Evolutionary conservation across 1,140 invertebrate species (phyloP).

Genomic region (Sipha flava): DNA sequence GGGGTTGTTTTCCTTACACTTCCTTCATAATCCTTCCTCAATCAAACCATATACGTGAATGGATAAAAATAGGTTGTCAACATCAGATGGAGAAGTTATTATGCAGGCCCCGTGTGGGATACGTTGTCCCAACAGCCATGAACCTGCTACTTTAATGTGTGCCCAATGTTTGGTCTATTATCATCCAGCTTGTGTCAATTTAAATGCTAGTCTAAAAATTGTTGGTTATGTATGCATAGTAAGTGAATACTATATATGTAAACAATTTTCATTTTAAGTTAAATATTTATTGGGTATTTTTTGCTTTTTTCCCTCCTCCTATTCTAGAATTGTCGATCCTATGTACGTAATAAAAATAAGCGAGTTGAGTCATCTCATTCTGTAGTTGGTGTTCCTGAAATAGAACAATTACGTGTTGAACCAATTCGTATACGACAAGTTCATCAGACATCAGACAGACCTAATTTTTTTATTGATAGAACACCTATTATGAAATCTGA

Average conservation of each 20-base stretch:
- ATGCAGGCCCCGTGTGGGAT: conserved; percentile 20
- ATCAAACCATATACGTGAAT: conserved; percentile 29
- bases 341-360: neutral
- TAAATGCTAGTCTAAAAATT: conserved; percentile 26
- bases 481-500: neutral
- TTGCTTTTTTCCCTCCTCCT: neutral
- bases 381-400: neutral
- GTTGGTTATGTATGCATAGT: conserved; percentile 23
- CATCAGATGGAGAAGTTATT: conserved; percentile 22
- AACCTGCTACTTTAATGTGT: conserved; percentile 24
- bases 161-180: conserved; percentile 19
- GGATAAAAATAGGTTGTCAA: conserved; percentile 28
- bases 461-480: conserved; percentile 20
- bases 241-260: neutral
- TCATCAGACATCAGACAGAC: neutral
- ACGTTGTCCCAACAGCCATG: neutral
- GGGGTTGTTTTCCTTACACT: conserved; percentile 26
- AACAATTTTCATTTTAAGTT: neutral
- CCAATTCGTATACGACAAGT: conserved; percentile 22
- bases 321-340: conserved; percentile 18
- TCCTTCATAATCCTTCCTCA: conserved; percentile 28
- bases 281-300: neutral
- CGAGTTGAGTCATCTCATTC: neutral
- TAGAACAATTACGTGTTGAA: conserved; percentile 14
- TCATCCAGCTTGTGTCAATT: conserved; percentile 26